Percentiles rank a stretch among this genome's conserved stretches.
Evolutionary conservation across 1,140 invertebrate genomes (phyloP).

Genomic region (Orchestia grillus): DNA sequence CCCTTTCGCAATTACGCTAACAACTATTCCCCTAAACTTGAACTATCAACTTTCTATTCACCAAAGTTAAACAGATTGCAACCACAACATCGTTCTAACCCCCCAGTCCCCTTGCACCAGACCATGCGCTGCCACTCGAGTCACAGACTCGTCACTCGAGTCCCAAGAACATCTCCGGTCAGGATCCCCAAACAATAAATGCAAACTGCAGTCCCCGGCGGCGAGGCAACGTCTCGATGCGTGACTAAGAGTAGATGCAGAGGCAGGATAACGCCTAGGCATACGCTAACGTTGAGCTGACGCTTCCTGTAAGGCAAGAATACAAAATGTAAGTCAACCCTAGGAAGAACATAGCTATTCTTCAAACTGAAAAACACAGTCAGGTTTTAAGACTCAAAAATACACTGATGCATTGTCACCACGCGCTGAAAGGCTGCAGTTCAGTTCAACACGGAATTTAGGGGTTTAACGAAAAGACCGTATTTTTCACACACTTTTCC

Average conservation of each 20-base stretch:
- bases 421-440: neutral
- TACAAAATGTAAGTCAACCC: neutral
- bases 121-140: neutral
- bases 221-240: neutral
- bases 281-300: slow-evolving; percentile 24
- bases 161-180: neutral
- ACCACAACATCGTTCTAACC: neutral
- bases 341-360: neutral
- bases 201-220: neutral
- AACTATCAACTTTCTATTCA: neutral
- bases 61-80: neutral
- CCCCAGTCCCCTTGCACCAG: neutral
- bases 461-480: no score
- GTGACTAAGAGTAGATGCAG: neutral
- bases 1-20: neutral
- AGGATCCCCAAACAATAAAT: neutral
- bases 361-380: neutral
- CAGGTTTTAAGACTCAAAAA: neutral
- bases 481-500: no score
- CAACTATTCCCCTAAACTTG: neutral
- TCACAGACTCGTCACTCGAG: neutral
- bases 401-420: neutral
- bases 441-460: no score
- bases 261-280: neutral
- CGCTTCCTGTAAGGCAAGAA: neutral